A percentile compares a stretch with the other conserved stretches of the same genome.
Evolutionary conservation across 2,113 vertebrate genomes (phyloP).

Genomic region (Madoqua kirkii): DNA sequence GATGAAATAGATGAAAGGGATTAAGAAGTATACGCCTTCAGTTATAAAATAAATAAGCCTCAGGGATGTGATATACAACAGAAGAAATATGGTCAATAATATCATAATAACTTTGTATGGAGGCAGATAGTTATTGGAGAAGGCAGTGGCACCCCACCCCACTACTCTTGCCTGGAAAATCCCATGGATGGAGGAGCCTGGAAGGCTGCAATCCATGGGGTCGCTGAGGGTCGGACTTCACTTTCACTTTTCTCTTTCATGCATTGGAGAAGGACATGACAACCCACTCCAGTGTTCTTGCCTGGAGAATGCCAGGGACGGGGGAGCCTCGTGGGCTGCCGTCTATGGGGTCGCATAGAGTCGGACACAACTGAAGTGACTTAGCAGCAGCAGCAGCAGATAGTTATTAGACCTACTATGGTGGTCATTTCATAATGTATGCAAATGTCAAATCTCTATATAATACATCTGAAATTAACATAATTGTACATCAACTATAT

Average conservation of each 20-base stretch:
- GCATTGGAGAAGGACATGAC: too few species aligned
- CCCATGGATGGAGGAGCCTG: too few species aligned
- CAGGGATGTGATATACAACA: neutral
- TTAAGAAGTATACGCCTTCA: neutral
- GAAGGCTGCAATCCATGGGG: too few species aligned
- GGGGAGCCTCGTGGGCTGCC: too few species aligned
- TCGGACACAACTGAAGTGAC: fast-evolving
- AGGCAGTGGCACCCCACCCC: too few species aligned
- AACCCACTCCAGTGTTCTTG: too few species aligned
- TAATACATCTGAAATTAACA: neutral
- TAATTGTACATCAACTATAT: neutral
- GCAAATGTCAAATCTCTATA: neutral
- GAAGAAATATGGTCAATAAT: neutral
- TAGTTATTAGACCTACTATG: neutral
- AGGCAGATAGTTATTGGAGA: neutral
- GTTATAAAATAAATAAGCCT: neutral
- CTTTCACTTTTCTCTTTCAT: too few species aligned
- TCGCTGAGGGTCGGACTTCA: too few species aligned
- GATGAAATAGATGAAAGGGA: neutral
- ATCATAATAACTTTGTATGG: neutral
- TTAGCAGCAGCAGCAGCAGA: too few species aligned
- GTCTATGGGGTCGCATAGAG: too few species aligned
- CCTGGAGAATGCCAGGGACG: too few species aligned
- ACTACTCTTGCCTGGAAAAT: too few species aligned
- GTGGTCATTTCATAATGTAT: neutral